Base-by-base conservation (phyloP, 2,888 invertebrate genomes). In the Hemaris fuciformis region DNA sequence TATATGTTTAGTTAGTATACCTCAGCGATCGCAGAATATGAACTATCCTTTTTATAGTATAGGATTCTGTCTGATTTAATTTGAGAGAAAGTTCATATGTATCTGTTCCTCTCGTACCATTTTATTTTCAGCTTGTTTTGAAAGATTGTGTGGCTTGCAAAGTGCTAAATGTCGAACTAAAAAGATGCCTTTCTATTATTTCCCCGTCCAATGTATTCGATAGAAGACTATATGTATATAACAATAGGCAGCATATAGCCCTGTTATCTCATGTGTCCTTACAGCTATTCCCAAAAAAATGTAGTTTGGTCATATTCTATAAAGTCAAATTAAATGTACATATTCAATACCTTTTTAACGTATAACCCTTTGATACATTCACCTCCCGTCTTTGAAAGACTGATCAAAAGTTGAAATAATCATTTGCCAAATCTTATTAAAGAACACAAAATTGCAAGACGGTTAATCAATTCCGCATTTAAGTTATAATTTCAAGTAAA, bases 41-140 rank as follows among this genome's bases (percentile, higher is more conserved):
- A n/a, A 4, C 10, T 7, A 8, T 7, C 18, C 1, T 31, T 18
- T 27, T 27, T 31, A n/a, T 31, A 7, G 5, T 27, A 5, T 48
- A n/a, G 10, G n/a, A 0, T 63, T 61, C 62, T 18, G 62, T 48
- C 48, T 63, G 15, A 31, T n/a, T 60, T n/a, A 13, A 43, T 34
- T 59, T n/a, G 60, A 59, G 10, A 45, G 20, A 59, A 46, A 25
- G 27, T 20, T 57, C 57, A 22, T 57, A 20, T 56, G 22, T 58
- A 48, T 34, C 20, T 38, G 25, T 57, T 13, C 25, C 42, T 59
- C 59, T 59, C 38, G 38, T 20, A 4, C 4, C 43, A 43, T 15
- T 15, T 15, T 7, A 27, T 27, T 27, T 27, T 27, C 27, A 48
- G 23, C n/a, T 46, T 25, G 15, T 8, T 48, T 48, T 27, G 15